Evolutionary conservation across 2,797 vertebrate species (phyloP).

Genomic region (Alosa sapidissima): DNA sequence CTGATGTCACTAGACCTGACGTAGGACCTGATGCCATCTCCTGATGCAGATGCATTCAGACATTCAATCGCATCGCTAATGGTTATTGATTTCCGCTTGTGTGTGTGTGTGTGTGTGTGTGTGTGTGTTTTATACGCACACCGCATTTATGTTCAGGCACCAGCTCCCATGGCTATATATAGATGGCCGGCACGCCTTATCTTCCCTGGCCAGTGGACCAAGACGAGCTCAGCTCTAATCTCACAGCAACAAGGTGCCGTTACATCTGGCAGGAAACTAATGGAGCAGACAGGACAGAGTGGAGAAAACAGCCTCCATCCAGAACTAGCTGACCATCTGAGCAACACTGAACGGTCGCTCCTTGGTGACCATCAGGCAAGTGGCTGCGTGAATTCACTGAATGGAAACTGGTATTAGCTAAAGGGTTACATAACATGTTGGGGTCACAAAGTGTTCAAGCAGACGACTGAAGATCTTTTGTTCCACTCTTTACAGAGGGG

Average conservation of each 20-base stretch:
- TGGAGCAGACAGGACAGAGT: neutral
- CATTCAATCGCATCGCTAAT: neutral
- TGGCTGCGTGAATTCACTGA: neutral
- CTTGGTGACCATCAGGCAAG: neutral
- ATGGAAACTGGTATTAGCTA: neutral
- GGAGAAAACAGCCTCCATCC: neutral
- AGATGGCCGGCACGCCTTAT: slow-evolving; percentile 45
- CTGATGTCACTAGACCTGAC: neutral
- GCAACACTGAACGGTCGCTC: neutral
- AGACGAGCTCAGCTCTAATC: slow-evolving; percentile 27
- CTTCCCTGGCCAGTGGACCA: slow-evolving; percentile 45
- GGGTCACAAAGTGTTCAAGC: neutral
- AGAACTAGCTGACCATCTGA: neutral
- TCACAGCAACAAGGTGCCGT: slow-evolving; percentile 32
- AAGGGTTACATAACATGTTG: neutral
- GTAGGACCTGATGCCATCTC: neutral
- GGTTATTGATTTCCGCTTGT: slow-evolving; percentile 40
- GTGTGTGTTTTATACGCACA: slow-evolving; percentile 8
- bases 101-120: slow-evolving; percentile 5
- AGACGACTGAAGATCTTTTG: neutral
- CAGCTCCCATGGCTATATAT: slow-evolving; percentile 37
- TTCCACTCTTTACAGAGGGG: neutral
- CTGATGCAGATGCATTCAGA: slow-evolving; percentile 10
- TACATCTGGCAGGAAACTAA: slow-evolving; percentile 33
- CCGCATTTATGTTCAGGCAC: slow-evolving; percentile 26